These are phyloP conservation scores for Cetonia aurata DNA, from an alignment of 2,888 invertebrate genomes.

Conservation along the genomic window DNA sequence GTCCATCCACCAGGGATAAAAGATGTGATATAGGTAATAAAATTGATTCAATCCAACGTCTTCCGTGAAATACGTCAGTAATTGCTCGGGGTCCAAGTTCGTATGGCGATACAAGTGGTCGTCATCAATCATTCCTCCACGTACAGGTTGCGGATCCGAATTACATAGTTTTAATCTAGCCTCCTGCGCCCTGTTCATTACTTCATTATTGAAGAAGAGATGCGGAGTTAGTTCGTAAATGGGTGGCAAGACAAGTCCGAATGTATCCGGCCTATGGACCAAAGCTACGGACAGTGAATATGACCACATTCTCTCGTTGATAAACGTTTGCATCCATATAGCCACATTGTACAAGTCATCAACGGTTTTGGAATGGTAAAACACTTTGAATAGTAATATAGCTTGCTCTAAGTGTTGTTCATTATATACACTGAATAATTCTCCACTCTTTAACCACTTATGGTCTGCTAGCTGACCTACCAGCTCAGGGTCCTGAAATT, in stretches of 20 bases:
- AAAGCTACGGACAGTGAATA: slow-evolving; percentile 71
- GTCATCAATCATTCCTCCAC: slow-evolving; percentile 1
- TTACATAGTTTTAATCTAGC: background rate
- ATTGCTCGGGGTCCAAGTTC: slow-evolving; percentile 70
- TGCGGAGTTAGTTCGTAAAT: slow-evolving; percentile 73
- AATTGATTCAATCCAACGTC: slow-evolving; percentile 77
- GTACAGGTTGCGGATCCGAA: background rate
- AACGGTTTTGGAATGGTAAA: slow-evolving; percentile 79
- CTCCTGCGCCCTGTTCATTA: background rate
- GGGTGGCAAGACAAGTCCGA: slow-evolving; percentile 76
- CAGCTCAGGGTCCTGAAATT: slow-evolving; percentile 68
- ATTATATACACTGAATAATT: slow-evolving; percentile 74
- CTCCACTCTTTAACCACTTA: slow-evolving; percentile 72
- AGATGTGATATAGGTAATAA: slow-evolving; percentile 74
- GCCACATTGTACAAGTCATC: slow-evolving; percentile 78
- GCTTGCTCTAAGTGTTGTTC: slow-evolving; percentile 74
- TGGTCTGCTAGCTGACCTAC: slow-evolving; percentile 71
- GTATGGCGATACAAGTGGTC: slow-evolving; percentile 62
- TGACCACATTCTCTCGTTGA: slow-evolving; percentile 79
- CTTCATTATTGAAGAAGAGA: slow-evolving; percentile 14
- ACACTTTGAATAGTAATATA: slow-evolving; percentile 74
- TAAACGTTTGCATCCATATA: slow-evolving; percentile 74
- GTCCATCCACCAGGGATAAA: slow-evolving; percentile 76
- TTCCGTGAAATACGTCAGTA: slow-evolving; percentile 78
- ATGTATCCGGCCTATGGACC: slow-evolving; percentile 73